Evolutionary conservation across 2,113 vertebrate species (phyloP), one percentile per base, ranked within the genome.

Genomic region (Oncorhynchus tshawytscha): DNA sequence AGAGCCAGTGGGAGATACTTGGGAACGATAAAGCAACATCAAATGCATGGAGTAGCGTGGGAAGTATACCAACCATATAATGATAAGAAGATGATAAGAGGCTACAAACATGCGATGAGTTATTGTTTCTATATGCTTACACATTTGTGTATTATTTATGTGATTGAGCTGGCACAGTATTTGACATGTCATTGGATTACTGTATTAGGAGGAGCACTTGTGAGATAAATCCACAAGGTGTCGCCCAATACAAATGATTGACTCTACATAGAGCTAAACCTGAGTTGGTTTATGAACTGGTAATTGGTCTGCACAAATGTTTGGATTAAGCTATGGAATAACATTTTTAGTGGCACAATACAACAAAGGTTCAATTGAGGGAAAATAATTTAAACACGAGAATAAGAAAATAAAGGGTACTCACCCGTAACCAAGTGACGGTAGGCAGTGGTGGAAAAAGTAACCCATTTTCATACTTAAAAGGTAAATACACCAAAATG

Each of bases 221-320:
- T 54, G 4, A 54, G 49, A 54, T 54, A 54, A 13, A 5, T 16
- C 81, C 85, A 81, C 76, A 54, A 87, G 85, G 79, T 79, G 85
- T 71, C 82, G 20, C 31, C 60, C 39, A 18, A 48, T 62, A 62
- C 59, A 62, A 62, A 54, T 16, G 15, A 54, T 54, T 54, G 49
- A 16, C 49, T 54, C 16, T 54, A 18, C 8, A 54, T 5, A 54
- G 49, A 15, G 13, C 15, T 16, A 51, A 15, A 12, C 49, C 13
- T 51, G 49, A 51, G 49, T 39, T 39, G 4, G 15, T 16, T 16
- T 15, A 54, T 54, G 49, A 54, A 16, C 49, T 13, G 15, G 49
- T 16, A 54, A 18, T 54, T 54, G 4, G 49, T 54, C 49, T 54
- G 49, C 9, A 54, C 15, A 54, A 54, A 54, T 18, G 49, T 54